Percentiles rank a stretch among this genome's conserved stretches.
Conservation (phyloP, 2,797 vertebrate species). For the Scleropages formosus region DNA sequence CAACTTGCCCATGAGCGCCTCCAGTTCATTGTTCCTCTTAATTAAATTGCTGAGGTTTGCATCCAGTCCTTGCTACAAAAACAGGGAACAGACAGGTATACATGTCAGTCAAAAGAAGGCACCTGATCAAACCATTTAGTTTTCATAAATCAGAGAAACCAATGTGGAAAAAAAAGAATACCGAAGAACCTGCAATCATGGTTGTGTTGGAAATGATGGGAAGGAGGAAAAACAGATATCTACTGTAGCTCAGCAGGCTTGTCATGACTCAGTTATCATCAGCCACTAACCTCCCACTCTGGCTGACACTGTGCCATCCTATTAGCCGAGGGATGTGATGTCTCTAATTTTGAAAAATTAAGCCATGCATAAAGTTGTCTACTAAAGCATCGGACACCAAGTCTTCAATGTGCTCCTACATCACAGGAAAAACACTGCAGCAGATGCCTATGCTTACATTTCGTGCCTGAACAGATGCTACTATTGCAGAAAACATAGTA, state of each 20-base stretch:
- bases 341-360: too few species aligned
- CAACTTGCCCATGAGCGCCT: constrained; percentile 93
- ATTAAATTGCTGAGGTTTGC: constrained; percentile 93
- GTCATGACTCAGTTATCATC: constrained; percentile 50
- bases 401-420: too few species aligned
- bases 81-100: too few species aligned
- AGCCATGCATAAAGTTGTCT: too few species aligned
- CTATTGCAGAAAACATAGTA: too few species aligned
- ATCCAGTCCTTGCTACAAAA: constrained; percentile 89
- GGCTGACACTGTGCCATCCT: constrained; percentile 42
- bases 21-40: constrained; percentile 97
- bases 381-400: too few species aligned
- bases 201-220: constrained; percentile 20
- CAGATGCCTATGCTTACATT: too few species aligned
- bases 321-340: constrained; percentile 44
- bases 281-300: constrained; percentile 21
- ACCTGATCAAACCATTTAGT: background rate
- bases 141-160: constrained; percentile 12
- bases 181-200: constrained; percentile 28
- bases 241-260: constrained; percentile 40
- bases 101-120: background rate
- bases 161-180: background rate
- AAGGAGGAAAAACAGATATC: constrained; percentile 31
- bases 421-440: too few species aligned
- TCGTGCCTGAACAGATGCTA: too few species aligned